Base-by-base conservation (phyloP, 92 coral and sea anemone genomes). In the Epizoanthus stellaris region DNA sequence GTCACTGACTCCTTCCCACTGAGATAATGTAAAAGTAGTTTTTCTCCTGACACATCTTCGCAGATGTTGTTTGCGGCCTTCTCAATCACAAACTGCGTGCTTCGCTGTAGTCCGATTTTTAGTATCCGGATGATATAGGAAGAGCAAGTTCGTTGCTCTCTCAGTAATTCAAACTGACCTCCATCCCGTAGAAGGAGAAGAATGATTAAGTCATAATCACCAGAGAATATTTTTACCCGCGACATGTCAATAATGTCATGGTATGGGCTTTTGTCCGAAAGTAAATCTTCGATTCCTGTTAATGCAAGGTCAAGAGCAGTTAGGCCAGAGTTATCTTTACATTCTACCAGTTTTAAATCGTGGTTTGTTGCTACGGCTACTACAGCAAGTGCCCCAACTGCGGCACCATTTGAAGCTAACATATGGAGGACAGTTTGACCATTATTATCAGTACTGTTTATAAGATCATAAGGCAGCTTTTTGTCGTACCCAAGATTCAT, bases 241-340 rank as follows among this genome's bases (percentile, higher is more conserved):
- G 69, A 17, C 69, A 64, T 64, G 14, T 21, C 69, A 64, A 64
- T 5, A 14, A 15, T 21, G 14, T 20, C 19, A 13, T 23, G 25
- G 25, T 23, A 23, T 19, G 39, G 69, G 3, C 36, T 23, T 64
- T 21, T 34, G 12, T 25, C 38, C 15, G 4, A 23, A 64, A 21
- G 36, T 13, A 64, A 6, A 23, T 21, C 25, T 25, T 64, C 69
- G 36, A 64, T 25, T 64, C 36, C 12, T 36, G 69, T 36, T 21
- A 64, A 36, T 1, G 69, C 69, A 6, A 64, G 36, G 40, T 64
- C 69, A 64, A 64, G 69, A 64, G 69, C 69, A 64, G 25, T 64
- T 64, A 6, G 40, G 19, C 69, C 69, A 64, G 3, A 21, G 14
- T 23, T 64, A 64, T 64, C 19, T 64, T 14, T 64, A 13, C 8